phyloP scores from a whole-genome alignment of 2,797 vertebrate species.

The Adelosebastes latens region DNA sequence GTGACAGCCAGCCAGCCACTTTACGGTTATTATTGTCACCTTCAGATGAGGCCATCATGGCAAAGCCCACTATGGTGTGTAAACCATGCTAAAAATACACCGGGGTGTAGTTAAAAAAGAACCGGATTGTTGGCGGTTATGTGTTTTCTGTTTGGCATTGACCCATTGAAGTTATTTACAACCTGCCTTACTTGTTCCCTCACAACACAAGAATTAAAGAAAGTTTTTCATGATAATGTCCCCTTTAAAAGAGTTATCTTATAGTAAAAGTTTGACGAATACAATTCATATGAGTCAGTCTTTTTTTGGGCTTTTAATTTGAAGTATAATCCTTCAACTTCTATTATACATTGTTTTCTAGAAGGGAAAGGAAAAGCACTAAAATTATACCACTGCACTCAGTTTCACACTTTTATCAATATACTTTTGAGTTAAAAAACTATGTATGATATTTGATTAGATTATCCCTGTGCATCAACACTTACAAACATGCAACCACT shows the following conservation, averaged over 20 bases:
- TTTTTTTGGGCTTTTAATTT: not conserved
- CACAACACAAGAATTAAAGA: too few relatives aligned
- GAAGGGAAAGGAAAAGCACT: not conserved
- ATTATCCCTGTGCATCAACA: not conserved
- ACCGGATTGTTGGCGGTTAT: not conserved
- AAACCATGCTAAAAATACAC: conserved; percentile 1
- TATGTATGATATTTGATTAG: not conserved
- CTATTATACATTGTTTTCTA: not conserved
- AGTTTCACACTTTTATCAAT: not conserved
- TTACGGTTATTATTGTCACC: conserved; percentile 3
- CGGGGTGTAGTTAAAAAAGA: not conserved
- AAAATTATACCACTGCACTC: not conserved
- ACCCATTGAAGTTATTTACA: not conserved
- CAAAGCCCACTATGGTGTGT: not conserved
- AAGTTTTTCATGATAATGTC: not conserved
- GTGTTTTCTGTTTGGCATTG: not conserved
- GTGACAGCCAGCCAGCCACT: not conserved
- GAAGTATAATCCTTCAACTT: not conserved
- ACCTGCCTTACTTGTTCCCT: not conserved
- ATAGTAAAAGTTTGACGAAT: not conserved
- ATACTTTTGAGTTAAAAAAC: not conserved
- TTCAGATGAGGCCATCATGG: not conserved
- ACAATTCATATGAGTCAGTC: not conserved
- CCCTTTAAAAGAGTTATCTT: not conserved
- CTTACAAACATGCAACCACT: too few relatives aligned